These are phyloP conservation scores for Lucilia sericata DNA, from an alignment of 1,140 invertebrate genomes.

Conservation along the genomic window DNA sequence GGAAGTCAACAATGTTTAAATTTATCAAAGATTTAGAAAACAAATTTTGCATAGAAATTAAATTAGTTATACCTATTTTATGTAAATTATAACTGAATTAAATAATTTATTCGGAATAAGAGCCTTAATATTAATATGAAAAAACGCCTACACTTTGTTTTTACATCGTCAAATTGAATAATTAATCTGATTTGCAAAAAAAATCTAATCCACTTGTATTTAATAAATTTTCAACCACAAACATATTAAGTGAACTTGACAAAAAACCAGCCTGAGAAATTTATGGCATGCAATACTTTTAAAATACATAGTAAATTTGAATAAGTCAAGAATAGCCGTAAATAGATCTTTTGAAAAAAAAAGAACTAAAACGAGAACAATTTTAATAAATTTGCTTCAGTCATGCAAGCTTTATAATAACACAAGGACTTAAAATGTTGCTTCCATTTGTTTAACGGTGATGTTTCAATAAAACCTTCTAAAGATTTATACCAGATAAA, in stretches of 20 bases:
- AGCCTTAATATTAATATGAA: too few relatives aligned
- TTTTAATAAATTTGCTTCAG: slow-evolving; percentile 47
- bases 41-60: too few relatives aligned
- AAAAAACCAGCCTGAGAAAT: slow-evolving; percentile 12
- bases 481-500: slow-evolving; percentile 35
- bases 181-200: too few relatives aligned
- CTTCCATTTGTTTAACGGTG: slow-evolving; percentile 30
- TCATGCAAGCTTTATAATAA: slow-evolving; percentile 46
- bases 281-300: slow-evolving; percentile 38
- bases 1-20: too few relatives aligned
- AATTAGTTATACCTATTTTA: too few relatives aligned
- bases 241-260: slow-evolving; percentile 42
- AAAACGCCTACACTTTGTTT: too few relatives aligned
- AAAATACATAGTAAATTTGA: neutral
- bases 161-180: too few relatives aligned
- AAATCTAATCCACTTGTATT: neutral
- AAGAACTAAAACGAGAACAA: slow-evolving; percentile 4
- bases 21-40: too few relatives aligned
- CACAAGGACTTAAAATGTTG: slow-evolving; percentile 44
- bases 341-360: slow-evolving; percentile 11
- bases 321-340: neutral
- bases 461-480: slow-evolving; percentile 34
- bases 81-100: too few relatives aligned
- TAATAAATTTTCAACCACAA: neutral
- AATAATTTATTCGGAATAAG: too few relatives aligned